Evolutionary conservation across 2,888 invertebrate species (phyloP), one percentile per base, ranked within the genome.

Genomic region (Drosophila barbarae): DNA sequence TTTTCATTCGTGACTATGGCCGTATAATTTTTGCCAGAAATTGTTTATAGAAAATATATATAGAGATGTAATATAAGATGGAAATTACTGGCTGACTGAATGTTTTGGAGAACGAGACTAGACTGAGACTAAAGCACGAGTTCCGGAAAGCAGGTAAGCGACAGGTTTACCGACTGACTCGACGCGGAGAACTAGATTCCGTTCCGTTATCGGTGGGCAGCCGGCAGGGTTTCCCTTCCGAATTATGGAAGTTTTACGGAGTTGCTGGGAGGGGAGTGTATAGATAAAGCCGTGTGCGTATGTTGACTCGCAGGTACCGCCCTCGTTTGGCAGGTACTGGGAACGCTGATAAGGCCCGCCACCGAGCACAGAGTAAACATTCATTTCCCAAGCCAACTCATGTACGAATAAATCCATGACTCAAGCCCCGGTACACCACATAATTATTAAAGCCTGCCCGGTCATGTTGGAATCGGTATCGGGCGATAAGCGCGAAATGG

Each of bases 21-120:
- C 13, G 9, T 39, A 51, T 36, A 3, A 26, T 9, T 41, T 30
- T 26, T 28, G 28, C 36, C 28, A 34, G 26, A 50, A 32, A 30
- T 57, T 26, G 18, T 39, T 46, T n/a, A 30, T 61, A 68, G 30
- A 68, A 68, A 68, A 68, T 68, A 68, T 67, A 67, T 47, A 21
- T 39, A 66, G 9, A 30, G 12, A 9, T 46, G 9, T 34, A 9
- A 26, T 32, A 34, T 30, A 7, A 1, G 3, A 10, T 12, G 53
- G 15, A 15, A 26, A 9, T 6, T 6, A 32, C 21, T 34, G 21
- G 21, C 21, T 21, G 21, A 32, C 53, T 34, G 54, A 35, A 47
- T 13, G 35, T n/a, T 46, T 56, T 23, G 51, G 13, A 36, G 21
- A 51, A 3, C 30, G 38, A 51, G 21, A 15, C 41, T 23, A 23